A percentile compares a stretch with the other conserved stretches of the same genome.
Evolutionary conservation across 2,888 invertebrate species (phyloP).

Genomic region (Mystacides longicornis): DNA sequence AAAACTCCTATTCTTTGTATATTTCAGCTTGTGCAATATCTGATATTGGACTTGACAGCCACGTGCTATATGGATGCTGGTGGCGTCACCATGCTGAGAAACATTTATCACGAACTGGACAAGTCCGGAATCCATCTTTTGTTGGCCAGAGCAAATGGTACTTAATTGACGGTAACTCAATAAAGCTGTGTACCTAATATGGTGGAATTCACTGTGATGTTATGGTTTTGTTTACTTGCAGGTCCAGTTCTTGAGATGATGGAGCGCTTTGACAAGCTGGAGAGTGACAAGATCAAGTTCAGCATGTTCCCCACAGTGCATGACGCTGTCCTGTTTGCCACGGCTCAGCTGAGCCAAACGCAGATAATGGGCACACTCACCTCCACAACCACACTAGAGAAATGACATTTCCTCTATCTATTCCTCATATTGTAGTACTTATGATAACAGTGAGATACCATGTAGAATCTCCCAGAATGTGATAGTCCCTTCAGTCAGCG

Average conservation of each 20-base stretch:
- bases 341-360: conserved; percentile 17
- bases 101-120: conserved; percentile 50
- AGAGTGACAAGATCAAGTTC: conserved; percentile 46
- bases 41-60: conserved; percentile 63
- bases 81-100: conserved; percentile 54
- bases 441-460: no score
- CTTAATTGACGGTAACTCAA: not conserved
- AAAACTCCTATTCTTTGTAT: not conserved
- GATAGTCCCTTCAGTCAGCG: no score
- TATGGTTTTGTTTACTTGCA: no score
- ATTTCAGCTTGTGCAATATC: conserved; percentile 41
- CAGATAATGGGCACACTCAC: not conserved
- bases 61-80: conserved; percentile 65
- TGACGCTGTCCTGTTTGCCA: conserved; percentile 53
- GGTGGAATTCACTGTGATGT: no score
- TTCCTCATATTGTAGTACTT: no score
- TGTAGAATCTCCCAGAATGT: no score
- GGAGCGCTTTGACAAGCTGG: conserved; percentile 50
- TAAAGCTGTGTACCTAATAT: not conserved
- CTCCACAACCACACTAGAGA: conserved; percentile 15
- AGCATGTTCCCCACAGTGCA: conserved; percentile 62
- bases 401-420: no score
- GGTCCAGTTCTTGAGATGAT: conserved; percentile 61
- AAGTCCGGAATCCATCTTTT: conserved; percentile 49
- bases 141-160: conserved; percentile 60